A percentile compares a stretch with the other conserved stretches of the same genome.
phyloP scores from a whole-genome alignment of 2,888 invertebrate species.

The Ectemnius continuus region DNA sequence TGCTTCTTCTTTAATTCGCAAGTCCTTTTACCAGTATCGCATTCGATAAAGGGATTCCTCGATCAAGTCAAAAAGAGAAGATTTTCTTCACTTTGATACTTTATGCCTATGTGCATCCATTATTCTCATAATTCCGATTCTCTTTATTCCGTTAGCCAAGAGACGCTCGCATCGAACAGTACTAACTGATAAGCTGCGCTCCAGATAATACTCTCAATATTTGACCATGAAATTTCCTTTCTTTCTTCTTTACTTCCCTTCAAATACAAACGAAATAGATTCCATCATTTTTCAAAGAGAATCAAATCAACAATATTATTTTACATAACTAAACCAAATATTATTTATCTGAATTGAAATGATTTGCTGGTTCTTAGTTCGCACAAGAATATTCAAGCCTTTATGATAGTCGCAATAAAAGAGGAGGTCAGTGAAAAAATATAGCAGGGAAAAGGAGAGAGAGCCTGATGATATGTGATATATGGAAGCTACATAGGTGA shows the following conservation, averaged over 20 bases:
- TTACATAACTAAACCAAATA: no score
- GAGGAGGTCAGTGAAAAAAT: slow-evolving; percentile 8
- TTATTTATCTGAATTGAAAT: no score
- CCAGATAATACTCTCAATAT: no score
- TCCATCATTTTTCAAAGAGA: no score
- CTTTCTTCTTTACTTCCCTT: no score
- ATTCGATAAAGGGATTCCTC: slow-evolving; percentile 44
- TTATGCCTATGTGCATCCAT: slow-evolving; percentile 29
- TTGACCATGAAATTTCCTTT: no score
- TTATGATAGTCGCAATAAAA: no score
- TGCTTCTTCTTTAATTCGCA: slow-evolving; percentile 38
- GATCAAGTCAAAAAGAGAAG: slow-evolving; percentile 28
- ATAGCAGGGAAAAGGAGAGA: slow-evolving; percentile 9
- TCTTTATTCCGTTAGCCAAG: slow-evolving; percentile 33
- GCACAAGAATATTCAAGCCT: no score
- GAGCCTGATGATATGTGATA: slow-evolving; percentile 39
- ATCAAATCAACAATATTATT: no score
- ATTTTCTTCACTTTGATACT: slow-evolving; percentile 34
- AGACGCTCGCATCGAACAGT: neutral
- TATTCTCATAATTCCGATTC: slow-evolving; percentile 34
- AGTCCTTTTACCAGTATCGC: slow-evolving; percentile 26
- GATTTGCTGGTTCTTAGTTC: no score
- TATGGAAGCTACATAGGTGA: slow-evolving; percentile 44
- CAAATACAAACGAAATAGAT: no score
- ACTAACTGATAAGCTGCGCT: no score